These are phyloP conservation scores for Gonocerus acuteangulatus DNA, from an alignment of 2,888 invertebrate genomes.

Conservation along the genomic window DNA sequence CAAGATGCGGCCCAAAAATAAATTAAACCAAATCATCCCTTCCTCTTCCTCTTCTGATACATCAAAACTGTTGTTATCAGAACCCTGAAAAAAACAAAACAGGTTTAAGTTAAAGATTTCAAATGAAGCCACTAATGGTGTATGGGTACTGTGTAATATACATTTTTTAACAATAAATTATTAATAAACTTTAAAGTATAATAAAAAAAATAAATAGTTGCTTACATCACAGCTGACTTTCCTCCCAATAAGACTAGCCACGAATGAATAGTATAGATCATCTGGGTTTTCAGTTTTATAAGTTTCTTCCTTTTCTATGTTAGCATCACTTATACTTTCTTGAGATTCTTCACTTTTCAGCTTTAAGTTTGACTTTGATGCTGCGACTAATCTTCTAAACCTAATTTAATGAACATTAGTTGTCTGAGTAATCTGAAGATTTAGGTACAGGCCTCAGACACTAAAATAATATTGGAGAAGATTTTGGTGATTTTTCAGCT, in stretches of 20 bases:
- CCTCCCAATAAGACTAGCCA: not conserved
- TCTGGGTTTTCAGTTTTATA: not conserved
- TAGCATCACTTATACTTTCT: slow-evolving; percentile 1
- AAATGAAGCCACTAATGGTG: not conserved
- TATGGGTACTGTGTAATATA: too few relatives aligned
- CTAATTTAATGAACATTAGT: slow-evolving; percentile 9
- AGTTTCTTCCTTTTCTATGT: slow-evolving; percentile 13
- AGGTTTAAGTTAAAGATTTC: not conserved
- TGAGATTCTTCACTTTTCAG: slow-evolving; percentile 1
- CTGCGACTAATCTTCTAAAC: slow-evolving; percentile 30
- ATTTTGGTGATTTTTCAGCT: too few relatives aligned
- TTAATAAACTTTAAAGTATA: not conserved
- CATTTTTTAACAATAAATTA: not conserved
- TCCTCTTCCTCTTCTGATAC: slow-evolving; percentile 31
- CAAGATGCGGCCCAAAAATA: slow-evolving; percentile 65
- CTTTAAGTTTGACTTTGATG: slow-evolving; percentile 7
- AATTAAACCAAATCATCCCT: slow-evolving; percentile 68
- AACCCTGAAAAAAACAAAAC: not conserved
- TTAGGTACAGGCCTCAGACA: too few relatives aligned
- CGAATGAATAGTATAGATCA: not conserved
- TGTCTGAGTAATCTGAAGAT: too few relatives aligned
- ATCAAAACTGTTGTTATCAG: slow-evolving; percentile 8
- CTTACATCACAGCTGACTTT: not conserved
- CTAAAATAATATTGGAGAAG: too few relatives aligned
- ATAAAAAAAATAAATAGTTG: not conserved